These are phyloP conservation scores for Oophaga sylvatica DNA, from an alignment of 2,797 vertebrate species.

Conservation along the genomic window DNA sequence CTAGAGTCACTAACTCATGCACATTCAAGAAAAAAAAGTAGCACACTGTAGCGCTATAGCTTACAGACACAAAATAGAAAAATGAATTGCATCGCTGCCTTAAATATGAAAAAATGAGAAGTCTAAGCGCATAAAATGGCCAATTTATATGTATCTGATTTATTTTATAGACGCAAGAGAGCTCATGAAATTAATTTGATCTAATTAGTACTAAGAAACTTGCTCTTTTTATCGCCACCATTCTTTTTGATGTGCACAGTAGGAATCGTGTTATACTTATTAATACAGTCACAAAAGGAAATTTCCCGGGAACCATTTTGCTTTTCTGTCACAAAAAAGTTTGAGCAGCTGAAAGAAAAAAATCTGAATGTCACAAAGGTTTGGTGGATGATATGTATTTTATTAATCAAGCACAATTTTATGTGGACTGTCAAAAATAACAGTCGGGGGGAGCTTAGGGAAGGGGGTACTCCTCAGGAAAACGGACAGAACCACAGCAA, in stretches of 20 bases:
- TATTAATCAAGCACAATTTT: no score
- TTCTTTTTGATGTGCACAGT: constrained; percentile 24
- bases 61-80: no score
- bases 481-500: no score
- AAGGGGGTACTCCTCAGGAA: no score
- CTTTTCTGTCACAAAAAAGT: neutral
- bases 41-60: no score
- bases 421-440: no score
- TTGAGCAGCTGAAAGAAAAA: neutral
- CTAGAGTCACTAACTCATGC: no score
- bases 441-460: no score
- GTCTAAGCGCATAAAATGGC: no score
- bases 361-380: neutral
- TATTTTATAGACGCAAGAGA: neutral
- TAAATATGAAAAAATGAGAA: no score
- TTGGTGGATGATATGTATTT: neutral
- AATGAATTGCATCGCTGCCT: no score
- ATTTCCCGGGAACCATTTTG: neutral
- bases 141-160: neutral
- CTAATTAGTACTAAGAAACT: neutral
- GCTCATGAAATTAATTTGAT: neutral
- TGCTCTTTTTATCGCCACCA: neutral
- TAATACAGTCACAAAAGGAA: constrained; percentile 15
- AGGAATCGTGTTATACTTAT: constrained; percentile 10
- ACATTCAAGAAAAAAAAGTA: no score